Conservation (phyloP, 2,797 vertebrate species). For the Characodon lateralis region DNA sequence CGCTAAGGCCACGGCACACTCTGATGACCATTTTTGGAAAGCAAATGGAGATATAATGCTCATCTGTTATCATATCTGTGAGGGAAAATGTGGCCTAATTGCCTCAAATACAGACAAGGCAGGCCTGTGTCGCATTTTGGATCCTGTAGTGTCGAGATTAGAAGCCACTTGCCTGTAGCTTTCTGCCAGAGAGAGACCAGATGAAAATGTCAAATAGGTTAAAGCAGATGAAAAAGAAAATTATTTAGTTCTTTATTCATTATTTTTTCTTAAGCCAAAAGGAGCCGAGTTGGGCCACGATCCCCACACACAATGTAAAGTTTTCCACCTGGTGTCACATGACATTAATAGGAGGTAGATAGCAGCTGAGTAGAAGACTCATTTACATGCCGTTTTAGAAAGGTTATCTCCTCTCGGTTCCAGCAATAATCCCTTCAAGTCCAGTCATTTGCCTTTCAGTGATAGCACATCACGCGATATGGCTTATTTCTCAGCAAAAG, state of each 20-base stretch:
- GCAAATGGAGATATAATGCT: conserved; percentile 76
- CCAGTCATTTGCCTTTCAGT: conserved; percentile 74
- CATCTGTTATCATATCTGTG: conserved; percentile 81
- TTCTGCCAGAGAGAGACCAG: conserved; percentile 55
- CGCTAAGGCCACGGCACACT: conserved; percentile 68
- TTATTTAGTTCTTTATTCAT: conserved; percentile 23
- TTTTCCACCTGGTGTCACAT: conserved; percentile 66
- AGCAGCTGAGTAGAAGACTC: conserved; percentile 74
- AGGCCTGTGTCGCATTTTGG: conserved; percentile 60
- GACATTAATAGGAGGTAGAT: conserved; percentile 76
- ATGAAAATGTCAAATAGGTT: conserved; percentile 30
- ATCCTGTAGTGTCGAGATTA: conserved; percentile 81
- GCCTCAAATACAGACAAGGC: conserved; percentile 79
- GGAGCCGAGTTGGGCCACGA: conserved; percentile 45
- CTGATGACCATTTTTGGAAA: conserved; percentile 85
- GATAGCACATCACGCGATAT: conserved; percentile 62
- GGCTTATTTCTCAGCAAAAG: conserved; percentile 24
- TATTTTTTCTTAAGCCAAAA: not conserved
- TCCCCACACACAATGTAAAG: conserved; percentile 38
- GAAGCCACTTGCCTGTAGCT: conserved; percentile 69
- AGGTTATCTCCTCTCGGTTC: conserved; percentile 78
- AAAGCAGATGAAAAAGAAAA: conserved; percentile 8
- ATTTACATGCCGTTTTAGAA: conserved; percentile 82
- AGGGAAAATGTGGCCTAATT: conserved; percentile 82
- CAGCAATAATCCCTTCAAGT: conserved; percentile 75